A percentile compares a stretch with the other conserved stretches of the same genome.
Evolutionary conservation across 1,140 invertebrate genomes (phyloP).

Genomic region (Bombus ignitus): DNA sequence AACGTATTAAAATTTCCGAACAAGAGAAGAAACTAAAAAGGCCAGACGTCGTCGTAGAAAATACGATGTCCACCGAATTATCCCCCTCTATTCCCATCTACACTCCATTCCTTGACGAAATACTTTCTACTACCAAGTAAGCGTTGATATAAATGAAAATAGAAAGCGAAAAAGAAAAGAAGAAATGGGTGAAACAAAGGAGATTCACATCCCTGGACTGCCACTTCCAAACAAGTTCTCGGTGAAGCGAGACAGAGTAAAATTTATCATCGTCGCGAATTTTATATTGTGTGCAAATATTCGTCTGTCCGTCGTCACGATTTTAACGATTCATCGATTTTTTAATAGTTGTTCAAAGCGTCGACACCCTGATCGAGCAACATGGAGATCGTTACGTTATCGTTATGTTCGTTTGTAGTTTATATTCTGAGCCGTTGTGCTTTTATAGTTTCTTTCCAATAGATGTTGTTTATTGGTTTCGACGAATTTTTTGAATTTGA

Average conservation of each 20-base stretch:
- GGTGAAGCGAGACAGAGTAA: background rate
- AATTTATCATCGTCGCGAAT: background rate
- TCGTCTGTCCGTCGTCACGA: background rate
- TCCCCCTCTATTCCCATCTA: constrained; percentile 12
- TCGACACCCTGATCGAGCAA: background rate
- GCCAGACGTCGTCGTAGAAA: constrained; percentile 35
- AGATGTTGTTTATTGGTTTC: background rate
- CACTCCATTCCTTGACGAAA: constrained; percentile 14
- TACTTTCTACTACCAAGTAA: constrained; percentile 66
- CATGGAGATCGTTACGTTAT: background rate
- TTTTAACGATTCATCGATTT: constrained; percentile 8
- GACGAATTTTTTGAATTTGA: background rate
- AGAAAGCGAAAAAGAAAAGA: too few relatives aligned
- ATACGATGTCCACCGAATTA: constrained; percentile 46
- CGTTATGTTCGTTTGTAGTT: background rate
- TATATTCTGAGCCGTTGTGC: background rate
- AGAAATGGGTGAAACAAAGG: background rate
- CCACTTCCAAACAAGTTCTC: background rate
- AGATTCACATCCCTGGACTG: constrained; percentile 7
- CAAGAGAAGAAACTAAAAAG: background rate
- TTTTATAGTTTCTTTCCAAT: background rate
- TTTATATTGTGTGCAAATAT: constrained; percentile 2
- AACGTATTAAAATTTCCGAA: constrained; percentile 38
- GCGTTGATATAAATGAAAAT: constrained; percentile 56
- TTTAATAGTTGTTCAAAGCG: background rate